These are phyloP conservation scores for Otus sunia DNA, from an alignment of 2,113 vertebrate species.

Conservation along the genomic window DNA sequence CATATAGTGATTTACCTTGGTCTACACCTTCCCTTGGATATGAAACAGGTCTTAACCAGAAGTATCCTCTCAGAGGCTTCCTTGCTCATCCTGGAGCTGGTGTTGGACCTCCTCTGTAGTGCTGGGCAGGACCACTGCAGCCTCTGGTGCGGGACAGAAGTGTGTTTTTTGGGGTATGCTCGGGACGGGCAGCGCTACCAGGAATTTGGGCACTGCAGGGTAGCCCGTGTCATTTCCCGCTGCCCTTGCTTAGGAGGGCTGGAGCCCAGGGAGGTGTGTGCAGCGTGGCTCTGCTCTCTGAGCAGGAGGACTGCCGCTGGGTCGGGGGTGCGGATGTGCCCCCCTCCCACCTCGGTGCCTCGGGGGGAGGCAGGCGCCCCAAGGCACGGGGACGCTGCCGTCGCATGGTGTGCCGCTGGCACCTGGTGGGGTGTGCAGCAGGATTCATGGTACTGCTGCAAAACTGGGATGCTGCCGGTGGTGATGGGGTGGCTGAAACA, in stretches of 20 bases:
- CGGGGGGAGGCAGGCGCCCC: rapidly evolving
- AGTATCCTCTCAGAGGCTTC: background rate
- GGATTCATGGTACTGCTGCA: background rate
- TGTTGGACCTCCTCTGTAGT: background rate
- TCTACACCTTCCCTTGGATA: background rate
- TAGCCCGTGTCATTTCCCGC: rapidly evolving
- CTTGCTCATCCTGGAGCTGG: background rate
- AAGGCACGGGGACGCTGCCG: rapidly evolving
- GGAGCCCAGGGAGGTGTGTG: background rate
- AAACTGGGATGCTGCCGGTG: background rate
- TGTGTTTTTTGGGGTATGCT: background rate
- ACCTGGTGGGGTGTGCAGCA: rapidly evolving
- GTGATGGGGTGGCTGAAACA: background rate
- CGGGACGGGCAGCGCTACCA: background rate
- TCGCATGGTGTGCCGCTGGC: background rate
- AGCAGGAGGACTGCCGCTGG: background rate
- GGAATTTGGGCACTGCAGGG: background rate
- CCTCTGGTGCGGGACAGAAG: background rate
- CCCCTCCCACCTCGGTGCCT: background rate
- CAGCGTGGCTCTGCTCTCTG: background rate
- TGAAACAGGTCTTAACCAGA: background rate
- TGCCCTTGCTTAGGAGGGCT: background rate
- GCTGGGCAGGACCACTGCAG: background rate
- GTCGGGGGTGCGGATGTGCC: background rate
- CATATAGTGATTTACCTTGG: background rate